phyloP scores from a whole-genome alignment of 2,888 invertebrate species.

The Synergus umbraculus region DNA sequence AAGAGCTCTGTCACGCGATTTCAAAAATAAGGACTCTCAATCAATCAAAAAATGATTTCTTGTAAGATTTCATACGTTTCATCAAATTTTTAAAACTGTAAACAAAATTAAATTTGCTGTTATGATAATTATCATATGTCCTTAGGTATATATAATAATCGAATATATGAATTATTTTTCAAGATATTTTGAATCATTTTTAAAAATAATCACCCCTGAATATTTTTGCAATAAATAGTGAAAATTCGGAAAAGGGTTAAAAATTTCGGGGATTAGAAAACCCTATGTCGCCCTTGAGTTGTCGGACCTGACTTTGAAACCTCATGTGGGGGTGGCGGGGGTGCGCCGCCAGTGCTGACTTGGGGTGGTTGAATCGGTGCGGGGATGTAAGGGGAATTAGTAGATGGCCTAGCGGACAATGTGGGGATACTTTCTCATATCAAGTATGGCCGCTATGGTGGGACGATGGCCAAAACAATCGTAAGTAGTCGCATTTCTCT shows the following conservation, averaged over 20 bases:
- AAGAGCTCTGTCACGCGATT: too few relatives aligned
- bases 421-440: slow-evolving; percentile 77
- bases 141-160: too few relatives aligned
- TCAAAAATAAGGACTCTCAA: too few relatives aligned
- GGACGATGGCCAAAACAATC: slow-evolving; percentile 77
- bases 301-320: slow-evolving; percentile 70
- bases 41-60: not conserved
- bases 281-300: slow-evolving; percentile 17
- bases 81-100: too few relatives aligned
- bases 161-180: too few relatives aligned
- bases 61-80: too few relatives aligned
- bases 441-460: slow-evolving; percentile 78
- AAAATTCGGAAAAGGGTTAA: not conserved
- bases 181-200: too few relatives aligned
- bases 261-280: not conserved
- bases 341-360: slow-evolving; percentile 57
- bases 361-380: slow-evolving; percentile 71
- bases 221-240: not conserved
- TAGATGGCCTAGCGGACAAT: slow-evolving; percentile 75
- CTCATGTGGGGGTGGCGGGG: slow-evolving; percentile 53
- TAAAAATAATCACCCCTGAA: too few relatives aligned
- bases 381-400: slow-evolving; percentile 75
- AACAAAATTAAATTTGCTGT: too few relatives aligned
- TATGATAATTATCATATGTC: too few relatives aligned
- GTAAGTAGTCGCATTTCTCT: slow-evolving; percentile 68